Conservation (phyloP, 2,113 vertebrate genomes). For the Eurypyga helias region DNA sequence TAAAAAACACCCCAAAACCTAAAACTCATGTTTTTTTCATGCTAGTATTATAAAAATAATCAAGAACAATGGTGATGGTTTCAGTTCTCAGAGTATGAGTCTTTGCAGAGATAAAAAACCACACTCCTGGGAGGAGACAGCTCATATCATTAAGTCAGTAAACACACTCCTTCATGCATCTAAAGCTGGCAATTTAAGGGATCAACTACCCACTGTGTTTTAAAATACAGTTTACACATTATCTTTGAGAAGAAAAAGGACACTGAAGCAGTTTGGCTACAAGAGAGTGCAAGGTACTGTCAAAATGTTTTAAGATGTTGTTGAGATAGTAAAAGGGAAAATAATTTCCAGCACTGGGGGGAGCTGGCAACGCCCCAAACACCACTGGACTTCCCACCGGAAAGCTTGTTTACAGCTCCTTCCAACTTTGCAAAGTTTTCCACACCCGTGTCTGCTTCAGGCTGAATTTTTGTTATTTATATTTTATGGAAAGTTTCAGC, state of each 20-base stretch:
- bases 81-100: neutral
- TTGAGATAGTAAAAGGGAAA: neutral
- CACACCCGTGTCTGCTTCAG: neutral
- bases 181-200: neutral
- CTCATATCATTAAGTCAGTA: neutral
- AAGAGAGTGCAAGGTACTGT: neutral
- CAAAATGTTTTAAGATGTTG: constrained; percentile 19
- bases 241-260: neutral
- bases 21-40: neutral
- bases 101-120: neutral
- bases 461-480: neutral
- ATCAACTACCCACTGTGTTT: neutral
- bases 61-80: neutral
- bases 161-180: neutral
- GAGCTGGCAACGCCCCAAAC: neutral
- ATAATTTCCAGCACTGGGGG: neutral
- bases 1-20: neutral
- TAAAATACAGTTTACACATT: neutral
- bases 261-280: neutral
- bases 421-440: neutral
- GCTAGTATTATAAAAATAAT: neutral
- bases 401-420: neutral
- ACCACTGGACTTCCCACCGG: neutral
- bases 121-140: neutral
- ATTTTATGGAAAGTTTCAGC: neutral